Conservation (phyloP, 2,113 vertebrate species). For the Dasyprocta punctata region DNA sequence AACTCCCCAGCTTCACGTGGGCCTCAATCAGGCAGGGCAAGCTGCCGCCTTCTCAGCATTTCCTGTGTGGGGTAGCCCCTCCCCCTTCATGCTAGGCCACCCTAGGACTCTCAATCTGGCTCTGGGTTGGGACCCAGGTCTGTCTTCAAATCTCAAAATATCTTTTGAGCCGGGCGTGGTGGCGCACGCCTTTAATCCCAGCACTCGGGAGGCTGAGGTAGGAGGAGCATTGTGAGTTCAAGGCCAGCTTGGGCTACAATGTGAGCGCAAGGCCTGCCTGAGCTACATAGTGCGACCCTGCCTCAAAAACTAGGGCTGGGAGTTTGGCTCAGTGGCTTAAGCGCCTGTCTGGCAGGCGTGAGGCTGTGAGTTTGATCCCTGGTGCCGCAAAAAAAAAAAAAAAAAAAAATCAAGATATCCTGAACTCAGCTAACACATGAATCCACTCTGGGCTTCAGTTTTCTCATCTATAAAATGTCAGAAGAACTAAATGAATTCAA, state of each 20-base stretch:
- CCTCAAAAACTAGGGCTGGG: no score
- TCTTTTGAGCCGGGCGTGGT: neutral
- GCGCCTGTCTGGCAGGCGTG: no score
- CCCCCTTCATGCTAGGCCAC: neutral
- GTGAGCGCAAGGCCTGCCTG: no score
- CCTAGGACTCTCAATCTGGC: neutral
- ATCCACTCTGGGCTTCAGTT: neutral
- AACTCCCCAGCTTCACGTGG: neutral
- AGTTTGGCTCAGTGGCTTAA: no score
- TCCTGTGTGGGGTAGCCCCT: neutral
- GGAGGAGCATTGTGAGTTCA: no score
- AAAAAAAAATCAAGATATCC: no score
- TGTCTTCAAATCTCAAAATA: constrained; percentile 25
- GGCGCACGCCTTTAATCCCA: no score
- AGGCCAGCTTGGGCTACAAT: no score
- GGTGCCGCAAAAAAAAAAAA: no score
- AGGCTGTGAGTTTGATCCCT: no score
- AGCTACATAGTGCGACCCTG: no score
- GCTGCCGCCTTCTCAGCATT: neutral
- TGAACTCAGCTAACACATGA: neutral
- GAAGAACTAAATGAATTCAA: neutral
- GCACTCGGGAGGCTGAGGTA: no score
- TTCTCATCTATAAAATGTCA: neutral
- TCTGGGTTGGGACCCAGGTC: neutral
- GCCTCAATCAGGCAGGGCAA: neutral